A percentile compares a stretch with the other conserved stretches of the same genome.
Conservation (phyloP, 2,113 vertebrate genomes). For the Hippolais icterina region DNA sequence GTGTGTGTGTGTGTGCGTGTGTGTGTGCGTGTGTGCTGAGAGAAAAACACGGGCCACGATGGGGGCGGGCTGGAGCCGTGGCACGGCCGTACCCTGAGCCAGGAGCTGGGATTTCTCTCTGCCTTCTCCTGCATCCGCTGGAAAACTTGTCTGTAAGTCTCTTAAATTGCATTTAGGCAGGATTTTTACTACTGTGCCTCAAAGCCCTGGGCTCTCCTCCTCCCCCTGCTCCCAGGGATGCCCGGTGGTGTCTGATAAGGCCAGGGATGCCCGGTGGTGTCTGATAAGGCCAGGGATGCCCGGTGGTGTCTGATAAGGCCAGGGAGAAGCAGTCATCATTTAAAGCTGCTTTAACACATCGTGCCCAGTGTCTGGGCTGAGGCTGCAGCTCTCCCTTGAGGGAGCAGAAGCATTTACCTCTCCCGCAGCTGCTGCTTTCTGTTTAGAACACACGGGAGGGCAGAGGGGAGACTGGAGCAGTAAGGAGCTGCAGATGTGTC, state of each 20-base stretch:
- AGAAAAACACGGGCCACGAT: background rate
- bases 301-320: fast-evolving
- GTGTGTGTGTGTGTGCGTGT: too few species aligned
- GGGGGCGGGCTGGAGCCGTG: fast-evolving
- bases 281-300: fast-evolving
- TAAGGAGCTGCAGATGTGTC: background rate
- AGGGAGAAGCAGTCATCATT: background rate
- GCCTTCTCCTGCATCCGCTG: background rate
- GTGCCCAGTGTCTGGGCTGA: background rate
- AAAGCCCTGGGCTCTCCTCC: fast-evolving
- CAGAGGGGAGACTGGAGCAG: background rate
- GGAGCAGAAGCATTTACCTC: background rate
- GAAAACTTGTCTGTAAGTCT: background rate
- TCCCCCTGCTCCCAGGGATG: fast-evolving
- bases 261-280: fast-evolving
- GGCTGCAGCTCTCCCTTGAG: background rate
- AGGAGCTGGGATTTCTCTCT: background rate
- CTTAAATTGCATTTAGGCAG: background rate
- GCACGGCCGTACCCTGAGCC: fast-evolving
- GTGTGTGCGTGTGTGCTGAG: too few species aligned
- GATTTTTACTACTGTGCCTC: background rate
- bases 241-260: fast-evolving
- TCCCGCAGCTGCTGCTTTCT: background rate
- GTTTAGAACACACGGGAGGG: background rate
- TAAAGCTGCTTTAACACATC: background rate